These are phyloP conservation scores for Brachyhypopomus gauderio DNA, from an alignment of 2,113 vertebrate genomes.

Conservation along the genomic window DNA sequence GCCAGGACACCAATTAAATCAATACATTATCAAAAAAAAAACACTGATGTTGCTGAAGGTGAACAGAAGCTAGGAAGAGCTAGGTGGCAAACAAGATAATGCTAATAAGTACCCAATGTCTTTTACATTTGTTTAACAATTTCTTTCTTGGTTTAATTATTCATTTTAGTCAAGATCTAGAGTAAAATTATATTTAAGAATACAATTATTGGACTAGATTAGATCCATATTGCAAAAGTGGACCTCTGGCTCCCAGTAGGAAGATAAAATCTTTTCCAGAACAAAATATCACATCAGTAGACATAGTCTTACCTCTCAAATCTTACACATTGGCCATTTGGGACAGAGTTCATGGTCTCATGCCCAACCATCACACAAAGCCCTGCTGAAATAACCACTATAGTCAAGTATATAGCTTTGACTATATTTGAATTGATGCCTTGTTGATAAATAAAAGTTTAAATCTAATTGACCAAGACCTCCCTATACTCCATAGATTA, in stretches of 20 bases:
- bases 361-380: too few relatives aligned
- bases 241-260: background rate
- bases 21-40: background rate
- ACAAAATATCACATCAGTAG: background rate
- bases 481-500: background rate
- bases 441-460: too few relatives aligned
- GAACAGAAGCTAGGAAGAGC: background rate
- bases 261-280: background rate
- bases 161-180: background rate
- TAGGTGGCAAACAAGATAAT: conserved; percentile 6
- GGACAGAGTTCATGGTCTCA: too few relatives aligned
- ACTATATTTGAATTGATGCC: too few relatives aligned
- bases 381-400: too few relatives aligned
- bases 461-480: too few relatives aligned
- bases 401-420: too few relatives aligned
- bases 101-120: conserved; percentile 2
- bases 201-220: background rate
- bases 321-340: too few relatives aligned
- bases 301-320: too few relatives aligned
- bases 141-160: background rate
- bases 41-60: background rate
- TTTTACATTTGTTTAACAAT: conserved; percentile 2
- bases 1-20: background rate
- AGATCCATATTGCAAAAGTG: too few relatives aligned
- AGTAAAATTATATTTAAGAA: conserved; percentile 3